Percentiles rank a stretch among this genome's conserved stretches.
Evolutionary conservation across 2,888 invertebrate species (phyloP).

Genomic region (Amphimallon solstitiale): DNA sequence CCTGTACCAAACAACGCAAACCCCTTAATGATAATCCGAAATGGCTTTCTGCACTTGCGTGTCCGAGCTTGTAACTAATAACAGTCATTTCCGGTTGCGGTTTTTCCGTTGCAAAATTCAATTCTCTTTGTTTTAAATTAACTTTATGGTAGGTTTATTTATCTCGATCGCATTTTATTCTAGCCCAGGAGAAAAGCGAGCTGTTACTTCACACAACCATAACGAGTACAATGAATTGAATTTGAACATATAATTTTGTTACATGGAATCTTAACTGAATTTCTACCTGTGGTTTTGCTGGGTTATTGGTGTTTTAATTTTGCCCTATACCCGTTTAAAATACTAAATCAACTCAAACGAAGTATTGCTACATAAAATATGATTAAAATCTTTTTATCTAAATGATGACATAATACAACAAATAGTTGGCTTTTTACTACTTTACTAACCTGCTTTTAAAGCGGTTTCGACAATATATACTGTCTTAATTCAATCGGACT

Average conservation of each 20-base stretch:
- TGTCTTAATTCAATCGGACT: no score
- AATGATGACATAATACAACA: no score
- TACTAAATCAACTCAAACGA: no score
- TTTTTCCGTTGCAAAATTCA: constrained; percentile 41
- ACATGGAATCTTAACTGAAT: neutral
- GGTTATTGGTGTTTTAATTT: no score
- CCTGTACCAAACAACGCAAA: neutral
- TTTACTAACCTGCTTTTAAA: no score
- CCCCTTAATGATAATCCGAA: constrained; percentile 17
- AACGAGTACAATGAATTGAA: constrained; percentile 15
- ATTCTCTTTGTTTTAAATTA: constrained; percentile 35
- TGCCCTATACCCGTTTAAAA: no score
- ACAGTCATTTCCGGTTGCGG: constrained; percentile 41
- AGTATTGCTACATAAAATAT: no score
- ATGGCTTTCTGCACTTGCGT: constrained; percentile 16
- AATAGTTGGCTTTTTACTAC: no score
- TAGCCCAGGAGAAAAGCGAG: constrained; percentile 5
- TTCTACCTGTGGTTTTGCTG: no score
- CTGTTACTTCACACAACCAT: neutral
- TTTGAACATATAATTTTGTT: constrained; percentile 15
- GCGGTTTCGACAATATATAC: no score
- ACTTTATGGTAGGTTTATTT: constrained; percentile 26
- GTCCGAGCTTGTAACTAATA: constrained; percentile 40
- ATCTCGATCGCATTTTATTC: constrained; percentile 11
- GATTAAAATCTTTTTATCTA: no score